phyloP scores from a whole-genome alignment of 2,113 vertebrate genomes.

The Marmota flaviventris region DNA sequence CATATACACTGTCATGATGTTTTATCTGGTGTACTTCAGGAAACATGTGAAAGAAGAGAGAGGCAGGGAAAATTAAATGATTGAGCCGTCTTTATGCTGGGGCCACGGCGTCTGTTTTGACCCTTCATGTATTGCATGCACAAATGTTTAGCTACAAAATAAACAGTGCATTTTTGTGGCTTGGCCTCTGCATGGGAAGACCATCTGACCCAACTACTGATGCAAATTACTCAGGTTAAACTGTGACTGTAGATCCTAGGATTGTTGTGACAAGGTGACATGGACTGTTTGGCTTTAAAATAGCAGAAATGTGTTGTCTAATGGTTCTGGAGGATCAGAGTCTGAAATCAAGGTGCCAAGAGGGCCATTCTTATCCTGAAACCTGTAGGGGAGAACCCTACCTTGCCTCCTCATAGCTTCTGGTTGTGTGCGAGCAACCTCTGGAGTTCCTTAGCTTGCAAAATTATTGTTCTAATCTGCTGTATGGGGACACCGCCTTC shows the following conservation, averaged over 20 bases:
- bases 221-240: neutral
- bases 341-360: neutral
- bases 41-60: neutral
- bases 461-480: neutral
- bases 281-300: neutral
- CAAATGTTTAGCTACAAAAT: neutral
- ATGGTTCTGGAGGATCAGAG: neutral
- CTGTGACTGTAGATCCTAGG: neutral
- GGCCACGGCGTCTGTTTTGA: neutral
- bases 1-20: neutral
- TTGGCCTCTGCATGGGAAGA: neutral
- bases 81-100: neutral
- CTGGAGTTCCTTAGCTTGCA: neutral
- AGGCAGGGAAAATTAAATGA: neutral
- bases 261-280: neutral
- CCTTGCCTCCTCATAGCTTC: neutral
- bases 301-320: neutral
- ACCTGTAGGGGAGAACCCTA: neutral
- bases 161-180: neutral
- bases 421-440: neutral
- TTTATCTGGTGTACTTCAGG: slow-evolving; percentile 52
- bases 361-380: neutral
- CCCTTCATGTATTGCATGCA: neutral
- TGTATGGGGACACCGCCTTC: rapidly evolving
- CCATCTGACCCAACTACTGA: neutral